Base-by-base conservation (phyloP, 2,888 invertebrate genomes). In the Cosmopolites sordidus region DNA sequence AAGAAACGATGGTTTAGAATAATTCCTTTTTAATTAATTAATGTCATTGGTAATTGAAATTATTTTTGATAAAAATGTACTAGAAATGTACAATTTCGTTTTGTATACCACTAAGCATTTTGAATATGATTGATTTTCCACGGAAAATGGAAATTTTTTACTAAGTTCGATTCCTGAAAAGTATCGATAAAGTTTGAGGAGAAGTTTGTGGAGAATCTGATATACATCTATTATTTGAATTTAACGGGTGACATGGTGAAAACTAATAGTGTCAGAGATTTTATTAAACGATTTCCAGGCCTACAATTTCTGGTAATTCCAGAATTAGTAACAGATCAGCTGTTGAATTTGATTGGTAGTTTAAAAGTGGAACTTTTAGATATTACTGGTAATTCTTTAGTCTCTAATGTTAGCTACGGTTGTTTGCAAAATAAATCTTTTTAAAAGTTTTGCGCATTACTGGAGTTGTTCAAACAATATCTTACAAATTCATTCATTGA, bases 171-270 rank as follows among this genome's bases (percentile, higher is more conserved):
- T 22, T 43, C 38, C 3, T 27, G 48, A 16, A 33, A 40, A 2
- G 1, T 59, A 8, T 56, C 56, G 1, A 18, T 22, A 15, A 54
- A 49, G 14, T 59, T 22, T 41, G 56, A 59, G 12, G 60, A 72
- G 70, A 72, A 54, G 70, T 73, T 59, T 62, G 76, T 77, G 1
- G 78, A 79, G 16, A 82, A 82, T 69, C 83, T 84, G 9, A 76
- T 75, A 2, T 81, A 82, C 37, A 64, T 84, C 59, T 78, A 79
- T 27, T 66, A 68, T 57, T 76, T 85, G 50, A 84, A 84, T 70
- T 71, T 84, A 51, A 84, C 83, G 72, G 84, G 83, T n/a, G 80
- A 84, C 29, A 83, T 83, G 83, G 80, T 84, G 40, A 83, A 82
- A 70, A 83, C 83, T 57, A 16, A 65, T 72, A 78, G 51, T 76